Evolutionary conservation across 2,113 vertebrate species (phyloP), one percentile per base, ranked within the genome.

Genomic region (Carassius carassius): DNA sequence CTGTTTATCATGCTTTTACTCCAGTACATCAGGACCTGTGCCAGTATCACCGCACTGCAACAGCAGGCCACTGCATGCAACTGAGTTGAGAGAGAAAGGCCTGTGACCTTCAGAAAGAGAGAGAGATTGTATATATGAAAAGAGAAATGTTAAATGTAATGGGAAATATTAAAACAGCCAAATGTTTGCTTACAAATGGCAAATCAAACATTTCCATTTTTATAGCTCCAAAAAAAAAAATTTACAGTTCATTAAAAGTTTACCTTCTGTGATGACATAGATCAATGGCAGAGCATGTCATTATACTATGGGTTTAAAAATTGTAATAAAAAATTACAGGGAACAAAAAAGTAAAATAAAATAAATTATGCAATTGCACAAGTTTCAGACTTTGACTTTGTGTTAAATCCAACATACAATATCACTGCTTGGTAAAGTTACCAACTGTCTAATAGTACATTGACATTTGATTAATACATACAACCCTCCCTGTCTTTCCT

Each of bases 1-100:
- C 78, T 89, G 14, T 62, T 73, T 65, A 4, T 32, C 16, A 13
- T 44, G 9, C 21, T 37, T 41, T 58, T 51, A 7, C 92, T 91
- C 91, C 91, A 94, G 90, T 92, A 95, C 77, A 90, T 92, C n/a
- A 96, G 78, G n/a, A 97, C 79, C 90, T 97, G 96, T 35, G 62
- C 87, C 17, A 93, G 85, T 0, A 97, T 92, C 87, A 97, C 63
- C 23, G 92, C 91, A 16, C 96, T 96, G 88, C 95, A 92, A 67
- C 92, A 85, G 1, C 93, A 91, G 0, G 95, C 94, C 41, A 96
- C 88, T 0, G 91, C 63, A 78, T 92, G 94, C 16, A 92, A 90
- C 82, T 95, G 88, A 44, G 91, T 90, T 75, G 92, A 74, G 16
- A 95, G 89, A 2, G 81, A 92, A 76, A 92, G 92, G n/a, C 91